Conservation (phyloP, 2,888 invertebrate species). For the Tolmerus cingulatus region DNA sequence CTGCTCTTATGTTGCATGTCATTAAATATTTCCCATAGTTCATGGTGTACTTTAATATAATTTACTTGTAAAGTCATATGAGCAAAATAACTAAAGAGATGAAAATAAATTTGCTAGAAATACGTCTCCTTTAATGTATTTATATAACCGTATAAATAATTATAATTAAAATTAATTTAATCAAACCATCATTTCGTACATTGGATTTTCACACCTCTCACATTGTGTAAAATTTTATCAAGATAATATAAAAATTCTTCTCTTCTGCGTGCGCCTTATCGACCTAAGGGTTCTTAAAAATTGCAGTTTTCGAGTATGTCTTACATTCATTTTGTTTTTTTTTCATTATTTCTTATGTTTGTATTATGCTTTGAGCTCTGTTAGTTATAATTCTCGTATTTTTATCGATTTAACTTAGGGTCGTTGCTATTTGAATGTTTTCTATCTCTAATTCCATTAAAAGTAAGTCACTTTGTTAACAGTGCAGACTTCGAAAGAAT, state of each 20-base stretch:
- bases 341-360: not conserved
- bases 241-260: not conserved
- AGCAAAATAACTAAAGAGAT: conserved; percentile 31
- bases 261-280: not conserved
- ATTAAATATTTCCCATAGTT: conserved; percentile 15
- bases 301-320: not conserved
- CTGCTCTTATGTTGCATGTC: conserved; percentile 32
- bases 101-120: conserved; percentile 30
- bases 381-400: not conserved
- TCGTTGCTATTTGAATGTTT: conserved; percentile 6
- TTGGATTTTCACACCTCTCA: not conserved
- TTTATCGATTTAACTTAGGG: not conserved
- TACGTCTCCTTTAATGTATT: conserved; percentile 1
- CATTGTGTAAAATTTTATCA: not conserved
- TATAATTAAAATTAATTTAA: not conserved
- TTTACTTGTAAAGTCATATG: conserved; percentile 2
- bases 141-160: conserved; percentile 28
- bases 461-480: not conserved
- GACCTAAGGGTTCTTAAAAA: not conserved
- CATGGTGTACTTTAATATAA: conserved; percentile 29
- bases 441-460: not conserved
- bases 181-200: not conserved
- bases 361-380: not conserved
- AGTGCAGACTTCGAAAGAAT: not conserved
- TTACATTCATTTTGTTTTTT: not conserved